These are phyloP conservation scores for Ceratosolen solmsi DNA, from an alignment of 1,140 invertebrate genomes.

Conservation along the genomic window DNA sequence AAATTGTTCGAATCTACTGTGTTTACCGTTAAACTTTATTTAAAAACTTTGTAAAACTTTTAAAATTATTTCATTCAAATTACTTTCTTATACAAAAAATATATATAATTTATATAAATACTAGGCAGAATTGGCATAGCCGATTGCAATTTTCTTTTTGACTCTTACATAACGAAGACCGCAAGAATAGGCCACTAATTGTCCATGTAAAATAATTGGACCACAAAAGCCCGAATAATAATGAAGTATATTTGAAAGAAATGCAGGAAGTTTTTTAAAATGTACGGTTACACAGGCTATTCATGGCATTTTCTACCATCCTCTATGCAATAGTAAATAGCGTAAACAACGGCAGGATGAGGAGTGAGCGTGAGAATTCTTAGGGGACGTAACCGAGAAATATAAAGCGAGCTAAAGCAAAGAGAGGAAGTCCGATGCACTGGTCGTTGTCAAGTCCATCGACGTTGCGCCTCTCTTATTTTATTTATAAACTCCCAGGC, in stretches of 20 bases:
- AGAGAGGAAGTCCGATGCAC: neutral
- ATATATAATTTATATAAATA: no score
- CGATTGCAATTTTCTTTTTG: no score
- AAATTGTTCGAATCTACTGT: no score
- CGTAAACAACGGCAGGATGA: no score
- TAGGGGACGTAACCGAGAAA: neutral
- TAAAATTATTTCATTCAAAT: no score
- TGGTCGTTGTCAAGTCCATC: neutral
- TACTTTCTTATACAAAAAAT: no score
- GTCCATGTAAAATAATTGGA: neutral
- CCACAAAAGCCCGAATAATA: neutral
- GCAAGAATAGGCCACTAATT: neutral
- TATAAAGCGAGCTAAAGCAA: neutral
- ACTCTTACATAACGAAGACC: neutral
- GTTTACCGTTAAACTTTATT: no score
- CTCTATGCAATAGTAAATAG: neutral
- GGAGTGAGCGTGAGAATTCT: conserved; percentile 8
- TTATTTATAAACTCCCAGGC: conserved; percentile 30
- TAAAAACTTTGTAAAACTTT: no score
- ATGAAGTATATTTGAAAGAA: neutral
- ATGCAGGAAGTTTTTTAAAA: neutral
- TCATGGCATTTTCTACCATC: neutral
- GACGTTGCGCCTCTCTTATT: conserved; percentile 4
- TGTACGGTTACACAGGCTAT: neutral
- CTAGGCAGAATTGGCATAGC: no score